Conservation (phyloP, 2,888 invertebrate species). For the Caenorhabditis zanzibari region DNA sequence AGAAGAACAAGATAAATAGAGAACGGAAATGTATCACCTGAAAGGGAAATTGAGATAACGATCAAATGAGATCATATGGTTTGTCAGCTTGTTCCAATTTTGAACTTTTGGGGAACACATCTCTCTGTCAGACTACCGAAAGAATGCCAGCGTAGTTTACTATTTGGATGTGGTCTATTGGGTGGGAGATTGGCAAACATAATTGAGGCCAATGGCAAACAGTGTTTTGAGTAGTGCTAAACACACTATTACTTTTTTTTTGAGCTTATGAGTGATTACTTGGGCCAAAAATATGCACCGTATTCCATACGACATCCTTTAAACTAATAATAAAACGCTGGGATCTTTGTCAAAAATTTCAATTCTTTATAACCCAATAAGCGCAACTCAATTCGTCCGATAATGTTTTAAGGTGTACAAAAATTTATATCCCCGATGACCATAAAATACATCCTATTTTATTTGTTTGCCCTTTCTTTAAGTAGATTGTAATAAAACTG, state of each 20-base stretch:
- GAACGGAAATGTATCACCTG: slow-evolving; percentile 18
- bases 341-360: neutral
- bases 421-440: neutral
- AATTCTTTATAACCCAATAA: neutral
- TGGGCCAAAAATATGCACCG: neutral
- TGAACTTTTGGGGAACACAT: neutral
- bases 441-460: slow-evolving; percentile 20
- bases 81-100: neutral
- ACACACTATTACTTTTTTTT: neutral
- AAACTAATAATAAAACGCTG: neutral
- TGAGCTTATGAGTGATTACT: neutral
- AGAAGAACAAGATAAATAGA: slow-evolving; percentile 14
- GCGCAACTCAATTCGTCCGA: neutral
- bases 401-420: neutral
- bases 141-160: neutral
- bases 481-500: neutral
- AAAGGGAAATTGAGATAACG: slow-evolving; percentile 6
- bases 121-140: neutral
- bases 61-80: neutral
- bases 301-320: no score
- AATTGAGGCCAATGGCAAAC: slow-evolving; percentile 33
- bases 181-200: slow-evolving; percentile 16
- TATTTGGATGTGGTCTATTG: neutral
- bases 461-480: neutral
- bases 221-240: slow-evolving; percentile 19